Conservation (phyloP, 2,888 invertebrate species). For the Harmothoe impar region DNA sequence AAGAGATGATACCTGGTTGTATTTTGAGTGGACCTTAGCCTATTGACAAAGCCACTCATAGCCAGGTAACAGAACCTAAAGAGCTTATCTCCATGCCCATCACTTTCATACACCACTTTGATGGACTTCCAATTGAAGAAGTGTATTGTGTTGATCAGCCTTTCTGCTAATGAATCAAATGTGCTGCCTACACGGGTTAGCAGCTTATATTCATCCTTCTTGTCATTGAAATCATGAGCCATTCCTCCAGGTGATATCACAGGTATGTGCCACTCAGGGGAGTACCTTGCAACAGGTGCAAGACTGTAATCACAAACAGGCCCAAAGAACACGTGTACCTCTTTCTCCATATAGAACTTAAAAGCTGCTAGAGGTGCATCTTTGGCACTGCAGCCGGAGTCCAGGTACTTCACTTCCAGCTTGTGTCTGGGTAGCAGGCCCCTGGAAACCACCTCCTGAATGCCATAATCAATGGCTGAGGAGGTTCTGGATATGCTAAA, state of each 20-base stretch:
- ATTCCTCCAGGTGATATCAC: slow-evolving; percentile 88
- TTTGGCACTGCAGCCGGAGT: slow-evolving; percentile 70
- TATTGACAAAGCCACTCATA: slow-evolving; percentile 65
- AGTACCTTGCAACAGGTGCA: slow-evolving; percentile 93
- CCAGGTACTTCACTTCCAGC: slow-evolving; percentile 67
- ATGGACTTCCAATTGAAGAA: slow-evolving; percentile 28
- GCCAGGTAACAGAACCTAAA: slow-evolving; percentile 70
- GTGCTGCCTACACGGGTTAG: slow-evolving; percentile 85
- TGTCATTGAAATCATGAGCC: slow-evolving; percentile 78
- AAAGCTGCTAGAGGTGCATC: slow-evolving; percentile 77
- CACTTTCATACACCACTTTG: slow-evolving; percentile 37
- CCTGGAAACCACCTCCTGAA: slow-evolving; percentile 57
- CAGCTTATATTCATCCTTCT: slow-evolving; percentile 85
- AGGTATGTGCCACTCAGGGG: slow-evolving; percentile 95
- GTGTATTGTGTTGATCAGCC: neutral
- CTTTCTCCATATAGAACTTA: slow-evolving; percentile 72
- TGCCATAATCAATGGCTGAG: slow-evolving; percentile 68
- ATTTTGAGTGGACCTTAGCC: neutral
- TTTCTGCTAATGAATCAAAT: slow-evolving; percentile 65
- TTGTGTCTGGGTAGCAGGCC: slow-evolving; percentile 64
- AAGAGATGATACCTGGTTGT: slow-evolving; percentile 10
- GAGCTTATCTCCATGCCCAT: slow-evolving; percentile 40
- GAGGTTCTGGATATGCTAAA: slow-evolving; percentile 69
- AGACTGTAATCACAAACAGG: slow-evolving; percentile 87
- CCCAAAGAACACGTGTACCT: slow-evolving; percentile 77